Conservation (phyloP, 2,113 vertebrate genomes). For the Uria lomvia region DNA sequence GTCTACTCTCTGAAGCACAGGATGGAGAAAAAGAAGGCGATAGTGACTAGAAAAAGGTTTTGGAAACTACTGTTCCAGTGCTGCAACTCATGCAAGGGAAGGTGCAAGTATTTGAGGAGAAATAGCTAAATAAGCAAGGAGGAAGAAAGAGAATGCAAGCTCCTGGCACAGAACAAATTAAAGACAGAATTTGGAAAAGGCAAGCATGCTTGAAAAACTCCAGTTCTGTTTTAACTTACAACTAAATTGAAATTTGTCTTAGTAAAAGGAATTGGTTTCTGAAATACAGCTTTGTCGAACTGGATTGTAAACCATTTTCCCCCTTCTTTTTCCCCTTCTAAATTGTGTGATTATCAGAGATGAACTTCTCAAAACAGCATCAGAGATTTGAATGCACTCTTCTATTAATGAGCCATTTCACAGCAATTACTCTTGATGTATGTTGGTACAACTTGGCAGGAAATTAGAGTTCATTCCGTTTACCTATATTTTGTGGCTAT, state of each 20-base stretch:
- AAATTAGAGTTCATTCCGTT: background rate
- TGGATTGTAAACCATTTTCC: background rate
- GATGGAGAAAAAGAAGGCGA: background rate
- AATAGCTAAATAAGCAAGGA: slow-evolving; percentile 41
- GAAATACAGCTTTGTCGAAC: background rate
- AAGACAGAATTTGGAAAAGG: background rate
- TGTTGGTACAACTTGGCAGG: background rate
- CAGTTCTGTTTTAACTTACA: background rate
- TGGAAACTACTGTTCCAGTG: background rate
- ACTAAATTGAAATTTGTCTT: background rate
- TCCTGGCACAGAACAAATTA: background rate
- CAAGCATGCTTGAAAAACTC: background rate
- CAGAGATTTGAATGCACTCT: background rate
- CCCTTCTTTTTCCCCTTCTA: background rate
- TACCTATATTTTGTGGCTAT: background rate
- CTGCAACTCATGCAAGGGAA: background rate
- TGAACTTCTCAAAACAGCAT: background rate
- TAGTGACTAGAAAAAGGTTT: background rate
- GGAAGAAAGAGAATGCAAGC: background rate
- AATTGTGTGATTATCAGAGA: background rate
- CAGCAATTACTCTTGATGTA: background rate
- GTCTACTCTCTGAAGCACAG: background rate
- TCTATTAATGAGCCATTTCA: background rate
- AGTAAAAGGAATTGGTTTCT: background rate
- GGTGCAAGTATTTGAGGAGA: background rate